Conservation (phyloP, 2,797 vertebrate genomes). For the Parauchenoglanis ngamensis region DNA sequence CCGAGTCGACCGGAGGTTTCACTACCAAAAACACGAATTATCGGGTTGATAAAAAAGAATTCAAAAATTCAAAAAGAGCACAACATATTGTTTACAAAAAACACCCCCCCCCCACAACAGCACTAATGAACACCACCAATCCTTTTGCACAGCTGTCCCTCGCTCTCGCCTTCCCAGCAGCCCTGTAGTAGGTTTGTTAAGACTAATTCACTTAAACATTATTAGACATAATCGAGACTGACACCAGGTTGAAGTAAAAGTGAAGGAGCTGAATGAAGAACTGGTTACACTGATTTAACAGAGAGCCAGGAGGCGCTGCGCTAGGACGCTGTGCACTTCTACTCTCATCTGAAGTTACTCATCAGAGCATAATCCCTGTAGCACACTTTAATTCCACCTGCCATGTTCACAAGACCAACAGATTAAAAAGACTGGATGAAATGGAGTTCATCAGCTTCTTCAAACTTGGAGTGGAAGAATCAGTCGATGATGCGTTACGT, state of each 20-base stretch:
- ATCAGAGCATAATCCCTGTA: not conserved
- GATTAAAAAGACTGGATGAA: not conserved
- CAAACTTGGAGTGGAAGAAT: not conserved
- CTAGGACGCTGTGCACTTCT: not conserved
- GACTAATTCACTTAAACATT: slow-evolving; percentile 27
- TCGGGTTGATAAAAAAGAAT: not conserved
- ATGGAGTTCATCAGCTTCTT: not conserved
- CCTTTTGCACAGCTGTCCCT: not conserved
- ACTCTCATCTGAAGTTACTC: slow-evolving; percentile 3
- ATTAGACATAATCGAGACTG: slow-evolving; percentile 30
- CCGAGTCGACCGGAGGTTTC: not conserved
- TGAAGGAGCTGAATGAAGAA: slow-evolving; percentile 32
- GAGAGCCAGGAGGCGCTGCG: not conserved
- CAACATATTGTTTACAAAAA: not conserved
- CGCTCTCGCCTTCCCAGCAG: not conserved
- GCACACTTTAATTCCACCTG: not conserved
- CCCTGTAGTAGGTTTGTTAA: slow-evolving; percentile 10
- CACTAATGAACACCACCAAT: not conserved
- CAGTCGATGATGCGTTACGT: not conserved
- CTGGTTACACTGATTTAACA: not conserved
- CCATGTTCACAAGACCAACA: not conserved
- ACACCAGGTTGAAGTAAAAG: slow-evolving; percentile 26
- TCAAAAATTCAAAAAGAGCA: not conserved
- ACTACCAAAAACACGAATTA: not conserved
- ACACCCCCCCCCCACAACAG: not conserved